These are phyloP conservation scores for Pinctada fucata DNA, from an alignment of 2,888 invertebrate genomes.

Conservation along the genomic window DNA sequence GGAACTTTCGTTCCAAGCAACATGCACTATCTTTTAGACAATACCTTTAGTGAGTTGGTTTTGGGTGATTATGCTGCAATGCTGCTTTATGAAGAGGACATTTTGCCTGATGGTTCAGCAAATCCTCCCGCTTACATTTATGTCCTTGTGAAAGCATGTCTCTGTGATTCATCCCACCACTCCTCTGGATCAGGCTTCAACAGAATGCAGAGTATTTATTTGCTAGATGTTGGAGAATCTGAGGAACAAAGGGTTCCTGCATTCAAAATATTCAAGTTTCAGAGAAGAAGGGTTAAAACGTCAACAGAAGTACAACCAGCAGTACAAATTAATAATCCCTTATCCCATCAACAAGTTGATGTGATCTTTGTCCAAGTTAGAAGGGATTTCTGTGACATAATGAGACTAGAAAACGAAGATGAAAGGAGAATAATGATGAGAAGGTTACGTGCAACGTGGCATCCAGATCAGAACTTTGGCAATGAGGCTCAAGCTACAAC, in stretches of 20 bases:
- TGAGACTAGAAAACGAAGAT: neutral
- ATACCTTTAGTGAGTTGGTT: neutral
- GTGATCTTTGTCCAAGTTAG: neutral
- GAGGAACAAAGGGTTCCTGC: neutral
- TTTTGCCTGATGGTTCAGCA: neutral
- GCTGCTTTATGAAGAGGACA: neutral
- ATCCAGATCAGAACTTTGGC: constrained; percentile 11
- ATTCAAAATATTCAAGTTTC: neutral
- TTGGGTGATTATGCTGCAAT: neutral
- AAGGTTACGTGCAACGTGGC: neutral
- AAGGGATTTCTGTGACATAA: neutral
- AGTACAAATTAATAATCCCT: neutral
- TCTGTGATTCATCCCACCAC: neutral
- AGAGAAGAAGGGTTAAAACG: neutral
- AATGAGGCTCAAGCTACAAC: neutral
- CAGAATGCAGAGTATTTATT: neutral
- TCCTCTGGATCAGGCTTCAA: neutral
- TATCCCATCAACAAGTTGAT: neutral
- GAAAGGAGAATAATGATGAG: neutral
- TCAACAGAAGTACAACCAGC: neutral
- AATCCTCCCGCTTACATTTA: neutral
- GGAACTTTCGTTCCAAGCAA: constrained; percentile 4
- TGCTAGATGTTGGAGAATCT: neutral
- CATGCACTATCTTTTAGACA: neutral
- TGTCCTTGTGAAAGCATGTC: neutral